Conservation (phyloP, 2,113 vertebrate genomes). For the Maylandia zebra region DNA sequence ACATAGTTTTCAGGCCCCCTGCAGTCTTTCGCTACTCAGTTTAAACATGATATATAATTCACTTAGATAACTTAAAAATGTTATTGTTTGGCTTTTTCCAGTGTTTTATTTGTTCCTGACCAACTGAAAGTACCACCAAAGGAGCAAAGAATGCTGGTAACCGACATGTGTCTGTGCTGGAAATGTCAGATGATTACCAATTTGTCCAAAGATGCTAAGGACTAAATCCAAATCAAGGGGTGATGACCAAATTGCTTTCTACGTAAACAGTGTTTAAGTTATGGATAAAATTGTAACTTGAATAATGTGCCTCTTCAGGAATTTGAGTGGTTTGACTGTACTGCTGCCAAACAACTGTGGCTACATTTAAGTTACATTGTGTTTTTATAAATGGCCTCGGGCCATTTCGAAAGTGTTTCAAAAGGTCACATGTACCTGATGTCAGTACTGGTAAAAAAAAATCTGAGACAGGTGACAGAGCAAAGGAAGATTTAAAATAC, state of each 20-base stretch:
- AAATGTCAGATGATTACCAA: neutral
- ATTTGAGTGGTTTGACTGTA: neutral
- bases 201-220: neutral
- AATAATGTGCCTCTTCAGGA: neutral
- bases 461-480: neutral
- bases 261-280: neutral
- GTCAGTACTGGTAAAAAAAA: neutral
- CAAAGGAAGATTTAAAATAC: neutral
- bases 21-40: neutral
- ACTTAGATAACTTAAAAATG: neutral
- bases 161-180: neutral
- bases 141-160: neutral
- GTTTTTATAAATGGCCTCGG: neutral
- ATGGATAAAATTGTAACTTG: accelerated
- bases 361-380: neutral
- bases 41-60: neutral
- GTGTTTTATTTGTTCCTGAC: neutral
- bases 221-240: neutral
- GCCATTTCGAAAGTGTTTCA: neutral
- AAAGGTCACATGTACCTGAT: neutral
- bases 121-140: neutral
- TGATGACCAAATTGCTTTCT: neutral
- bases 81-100: neutral
- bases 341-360: neutral
- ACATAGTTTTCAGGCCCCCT: neutral